phyloP scores from a whole-genome alignment of 2,113 vertebrate genomes.

The Conger conger region DNA sequence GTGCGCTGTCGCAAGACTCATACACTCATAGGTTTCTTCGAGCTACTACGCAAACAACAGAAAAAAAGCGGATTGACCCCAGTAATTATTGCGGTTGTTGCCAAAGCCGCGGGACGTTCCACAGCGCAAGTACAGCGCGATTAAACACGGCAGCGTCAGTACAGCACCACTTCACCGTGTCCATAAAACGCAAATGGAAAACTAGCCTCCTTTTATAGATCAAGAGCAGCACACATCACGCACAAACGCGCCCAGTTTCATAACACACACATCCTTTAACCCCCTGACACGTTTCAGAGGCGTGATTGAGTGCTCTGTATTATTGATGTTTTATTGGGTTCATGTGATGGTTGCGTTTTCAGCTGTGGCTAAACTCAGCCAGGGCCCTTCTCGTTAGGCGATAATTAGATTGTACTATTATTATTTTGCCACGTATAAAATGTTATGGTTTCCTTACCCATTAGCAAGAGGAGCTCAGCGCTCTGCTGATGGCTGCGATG shows the following conservation, averaged over 20 bases:
- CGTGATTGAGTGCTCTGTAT: constrained; percentile 19
- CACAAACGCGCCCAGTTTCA: background rate
- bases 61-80: background rate
- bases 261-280: constrained; percentile 25
- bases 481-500: constrained; percentile 38
- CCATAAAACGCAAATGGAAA: background rate
- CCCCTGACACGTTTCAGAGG: constrained; percentile 28
- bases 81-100: background rate
- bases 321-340: constrained; percentile 21
- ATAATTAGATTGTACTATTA: constrained; percentile 38
- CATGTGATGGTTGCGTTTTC: constrained; percentile 23
- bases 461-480: constrained; percentile 43
- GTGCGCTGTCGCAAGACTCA: background rate
- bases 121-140: background rate
- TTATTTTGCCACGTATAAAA: constrained; percentile 49
- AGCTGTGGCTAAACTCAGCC: constrained; percentile 17
- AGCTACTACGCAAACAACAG: background rate
- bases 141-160: background rate
- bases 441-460: constrained; percentile 46
- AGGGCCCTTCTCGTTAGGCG: constrained; percentile 27
- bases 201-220: background rate
- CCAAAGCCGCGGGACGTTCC: background rate
- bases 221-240: background rate
- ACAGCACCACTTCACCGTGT: background rate
- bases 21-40: background rate